phyloP scores from a whole-genome alignment of 2,888 invertebrate genomes.

The Drymonia ruficornis region DNA sequence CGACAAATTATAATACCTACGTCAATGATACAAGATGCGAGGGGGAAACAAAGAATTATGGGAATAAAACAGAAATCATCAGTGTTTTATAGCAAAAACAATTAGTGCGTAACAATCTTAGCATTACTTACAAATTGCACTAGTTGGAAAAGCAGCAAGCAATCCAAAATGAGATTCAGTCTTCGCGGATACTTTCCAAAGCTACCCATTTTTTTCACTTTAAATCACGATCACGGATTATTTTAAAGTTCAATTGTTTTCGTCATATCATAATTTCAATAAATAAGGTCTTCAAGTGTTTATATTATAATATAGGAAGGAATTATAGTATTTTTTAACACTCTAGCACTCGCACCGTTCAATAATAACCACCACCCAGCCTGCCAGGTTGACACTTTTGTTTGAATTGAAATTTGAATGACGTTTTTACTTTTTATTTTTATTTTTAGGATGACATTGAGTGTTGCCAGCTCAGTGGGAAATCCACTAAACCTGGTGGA shows the following conservation, averaged over 20 bases:
- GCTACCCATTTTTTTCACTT: conserved; percentile 61
- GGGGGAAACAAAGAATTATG: neutral
- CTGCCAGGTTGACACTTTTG: too few relatives aligned
- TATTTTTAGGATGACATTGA: too few relatives aligned
- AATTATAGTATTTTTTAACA: neutral
- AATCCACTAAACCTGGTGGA: too few relatives aligned
- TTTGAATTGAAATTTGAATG: too few relatives aligned
- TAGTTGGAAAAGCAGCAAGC: conserved; percentile 60
- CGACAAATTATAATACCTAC: neutral
- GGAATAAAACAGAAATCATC: conserved; percentile 5
- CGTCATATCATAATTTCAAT: conserved; percentile 66
- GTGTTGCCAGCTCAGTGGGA: too few relatives aligned
- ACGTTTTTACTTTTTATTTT: too few relatives aligned
- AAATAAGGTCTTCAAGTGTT: conserved; percentile 5
- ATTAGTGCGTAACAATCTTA: conserved; percentile 52
- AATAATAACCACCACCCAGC: neutral
- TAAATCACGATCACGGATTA: conserved; percentile 54
- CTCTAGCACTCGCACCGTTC: neutral
- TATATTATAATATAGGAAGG: too few relatives aligned
- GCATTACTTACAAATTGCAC: conserved; percentile 65
- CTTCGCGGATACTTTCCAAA: conserved; percentile 50
- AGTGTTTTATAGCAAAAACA: conserved; percentile 27
- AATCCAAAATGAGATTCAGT: conserved; percentile 61
- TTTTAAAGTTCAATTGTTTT: conserved; percentile 40
- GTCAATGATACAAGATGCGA: too few relatives aligned